Evolutionary conservation across 2,888 invertebrate species (phyloP).

Genomic region (Tachina lurida): DNA sequence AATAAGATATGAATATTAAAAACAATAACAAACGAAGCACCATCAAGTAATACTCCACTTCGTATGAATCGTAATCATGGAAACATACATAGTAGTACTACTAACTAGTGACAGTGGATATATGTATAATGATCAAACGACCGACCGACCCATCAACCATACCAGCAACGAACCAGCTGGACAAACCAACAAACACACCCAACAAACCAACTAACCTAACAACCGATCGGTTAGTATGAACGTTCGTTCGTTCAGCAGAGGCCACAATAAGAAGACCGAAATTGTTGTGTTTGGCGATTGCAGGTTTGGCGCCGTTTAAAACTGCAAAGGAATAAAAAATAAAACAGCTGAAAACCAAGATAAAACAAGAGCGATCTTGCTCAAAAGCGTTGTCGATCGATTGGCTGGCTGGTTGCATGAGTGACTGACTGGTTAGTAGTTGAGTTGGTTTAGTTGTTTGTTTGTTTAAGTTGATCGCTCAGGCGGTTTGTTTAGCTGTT

Average conservation of each 20-base stretch:
- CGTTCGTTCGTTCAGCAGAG: slow-evolving; percentile 37
- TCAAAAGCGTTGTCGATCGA: slow-evolving; percentile 33
- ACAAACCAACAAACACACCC: slow-evolving; percentile 38
- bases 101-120: slow-evolving; percentile 32
- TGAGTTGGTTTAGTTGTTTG: slow-evolving; percentile 9
- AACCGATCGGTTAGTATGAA: slow-evolving; percentile 48
- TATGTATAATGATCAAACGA: slow-evolving; percentile 47
- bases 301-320: slow-evolving; percentile 62
- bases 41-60: slow-evolving; percentile 33
- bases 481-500: slow-evolving; percentile 35
- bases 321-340: neutral
- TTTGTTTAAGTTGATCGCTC: slow-evolving; percentile 47
- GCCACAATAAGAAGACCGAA: slow-evolving; percentile 32
- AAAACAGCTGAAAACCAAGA: slow-evolving; percentile 2
- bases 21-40: slow-evolving; percentile 42
- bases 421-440: slow-evolving; percentile 27
- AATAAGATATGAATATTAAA: slow-evolving; percentile 21
- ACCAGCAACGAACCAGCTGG: slow-evolving; percentile 37
- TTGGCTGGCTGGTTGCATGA: slow-evolving; percentile 32
- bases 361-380: slow-evolving; percentile 20
- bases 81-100: slow-evolving; percentile 20
- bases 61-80: slow-evolving; percentile 32
- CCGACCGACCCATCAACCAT: slow-evolving; percentile 48
- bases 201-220: slow-evolving; percentile 63
- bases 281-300: slow-evolving; percentile 53